Evolutionary conservation across 2,888 invertebrate species (phyloP).

Genomic region (Blera fallax): DNA sequence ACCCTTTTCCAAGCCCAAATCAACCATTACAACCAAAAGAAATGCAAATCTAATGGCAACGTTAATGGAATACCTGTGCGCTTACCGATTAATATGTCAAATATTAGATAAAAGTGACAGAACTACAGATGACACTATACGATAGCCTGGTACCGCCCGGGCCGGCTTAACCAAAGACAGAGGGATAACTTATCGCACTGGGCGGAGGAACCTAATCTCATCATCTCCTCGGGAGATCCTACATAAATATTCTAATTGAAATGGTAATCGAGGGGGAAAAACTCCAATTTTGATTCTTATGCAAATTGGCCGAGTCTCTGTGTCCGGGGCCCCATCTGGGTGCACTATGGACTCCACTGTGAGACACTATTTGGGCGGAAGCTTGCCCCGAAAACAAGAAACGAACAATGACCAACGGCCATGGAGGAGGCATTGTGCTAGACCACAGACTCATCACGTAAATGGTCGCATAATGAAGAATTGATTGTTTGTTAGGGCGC

Average conservation of each 20-base stretch:
- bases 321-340: constrained; percentile 21
- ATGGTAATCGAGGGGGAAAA: constrained; percentile 42
- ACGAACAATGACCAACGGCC: constrained; percentile 3
- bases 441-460: constrained; percentile 23
- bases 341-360: constrained; percentile 5
- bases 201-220: constrained; percentile 11
- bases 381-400: constrained; percentile 11
- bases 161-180: background rate
- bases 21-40: background rate
- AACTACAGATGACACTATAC: constrained; percentile 49
- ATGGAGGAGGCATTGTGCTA: constrained; percentile 14
- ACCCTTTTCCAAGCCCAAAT: background rate
- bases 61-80: constrained; percentile 42
- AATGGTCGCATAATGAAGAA: constrained; percentile 46
- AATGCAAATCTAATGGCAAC: constrained; percentile 24
- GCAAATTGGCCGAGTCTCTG: constrained; percentile 47
- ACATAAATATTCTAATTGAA: constrained; percentile 68
- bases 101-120: constrained; percentile 56
- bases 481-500: constrained; percentile 67
- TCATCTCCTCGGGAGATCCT: constrained; percentile 47
- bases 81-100: constrained; percentile 62
- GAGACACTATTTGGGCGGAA: constrained; percentile 49
- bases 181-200: constrained; percentile 36
- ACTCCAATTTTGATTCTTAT: constrained; percentile 57
- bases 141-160: constrained; percentile 22